Percentiles rank a stretch among this genome's conserved stretches.
Evolutionary conservation across 2,113 vertebrate genomes (phyloP).

Genomic region (Vulpes vulpes): DNA sequence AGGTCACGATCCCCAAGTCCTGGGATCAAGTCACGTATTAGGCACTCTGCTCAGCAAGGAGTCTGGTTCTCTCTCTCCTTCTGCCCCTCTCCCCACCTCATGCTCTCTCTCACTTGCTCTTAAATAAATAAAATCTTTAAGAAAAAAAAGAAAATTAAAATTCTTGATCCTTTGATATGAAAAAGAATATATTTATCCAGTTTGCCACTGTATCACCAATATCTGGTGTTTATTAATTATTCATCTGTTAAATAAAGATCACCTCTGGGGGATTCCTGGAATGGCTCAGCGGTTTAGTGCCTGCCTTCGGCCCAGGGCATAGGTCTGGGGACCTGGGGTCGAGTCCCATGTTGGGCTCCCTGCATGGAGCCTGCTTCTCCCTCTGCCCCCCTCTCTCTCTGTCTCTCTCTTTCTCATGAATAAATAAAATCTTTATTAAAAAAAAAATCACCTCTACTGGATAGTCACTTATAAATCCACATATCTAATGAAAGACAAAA

Average conservation of each 20-base stretch:
- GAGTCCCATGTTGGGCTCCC: too few species aligned
- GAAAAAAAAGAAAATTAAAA: not conserved
- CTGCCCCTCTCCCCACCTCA: not conserved
- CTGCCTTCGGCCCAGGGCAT: too few species aligned
- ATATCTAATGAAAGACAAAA: not conserved
- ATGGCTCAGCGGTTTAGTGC: too few species aligned
- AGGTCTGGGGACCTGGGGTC: too few species aligned
- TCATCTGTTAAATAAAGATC: not conserved
- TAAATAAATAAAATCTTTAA: not conserved
- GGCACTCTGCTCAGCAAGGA: not conserved
- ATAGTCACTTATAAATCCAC: not conserved
- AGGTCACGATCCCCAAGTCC: not conserved
- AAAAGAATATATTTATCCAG: slow-evolving; percentile 15
- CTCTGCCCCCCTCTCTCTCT: too few species aligned
- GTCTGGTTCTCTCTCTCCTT: not conserved
- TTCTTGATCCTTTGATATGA: not conserved
- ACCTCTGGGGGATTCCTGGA: too few species aligned
- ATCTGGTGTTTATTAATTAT: slow-evolving; percentile 4
- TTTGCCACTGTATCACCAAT: not conserved
- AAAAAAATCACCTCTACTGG: not conserved
- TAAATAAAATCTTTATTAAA: too few species aligned
- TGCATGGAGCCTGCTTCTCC: too few species aligned
- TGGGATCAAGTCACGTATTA: not conserved
- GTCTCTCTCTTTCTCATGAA: too few species aligned
- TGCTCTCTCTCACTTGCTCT: too few species aligned